Percentiles rank a stretch among this genome's conserved stretches.
phyloP scores from a whole-genome alignment of 1,140 invertebrate species.

The Drosophila kanapiae region DNA sequence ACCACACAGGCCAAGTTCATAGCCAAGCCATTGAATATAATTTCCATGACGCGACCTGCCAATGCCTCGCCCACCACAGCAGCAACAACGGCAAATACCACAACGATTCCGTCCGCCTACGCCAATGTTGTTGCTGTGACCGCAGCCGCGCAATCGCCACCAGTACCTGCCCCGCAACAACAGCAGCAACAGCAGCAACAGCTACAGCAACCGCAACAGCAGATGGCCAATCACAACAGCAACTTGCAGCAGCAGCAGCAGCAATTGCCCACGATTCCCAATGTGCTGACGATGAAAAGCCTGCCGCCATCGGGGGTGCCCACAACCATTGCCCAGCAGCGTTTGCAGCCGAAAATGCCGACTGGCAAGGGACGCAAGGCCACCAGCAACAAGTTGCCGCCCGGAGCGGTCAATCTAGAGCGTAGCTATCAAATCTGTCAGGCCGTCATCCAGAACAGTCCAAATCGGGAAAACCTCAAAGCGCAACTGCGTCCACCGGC shows the following conservation, averaged over 20 bases:
- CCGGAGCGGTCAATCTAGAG: constrained; percentile 95
- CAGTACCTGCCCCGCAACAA: constrained; percentile 38
- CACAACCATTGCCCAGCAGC: constrained; percentile 84
- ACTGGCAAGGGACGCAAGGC: constrained; percentile 86
- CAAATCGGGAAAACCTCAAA: constrained; percentile 94
- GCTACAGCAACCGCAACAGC: constrained; percentile 20
- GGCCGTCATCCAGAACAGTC: constrained; percentile 96
- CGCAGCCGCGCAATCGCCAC: constrained; percentile 40
- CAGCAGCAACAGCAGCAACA: constrained; percentile 37
- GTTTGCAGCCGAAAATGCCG: constrained; percentile 77
- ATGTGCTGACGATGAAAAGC: constrained; percentile 78
- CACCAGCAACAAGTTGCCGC: constrained; percentile 90
- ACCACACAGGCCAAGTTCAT: constrained; percentile 79
- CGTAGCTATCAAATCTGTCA: constrained; percentile 98
- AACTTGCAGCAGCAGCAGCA: constrained; percentile 39
- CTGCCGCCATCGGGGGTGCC: constrained; percentile 85
- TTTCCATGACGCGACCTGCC: constrained; percentile 72
- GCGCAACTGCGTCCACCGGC: constrained; percentile 93
- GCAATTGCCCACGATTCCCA: constrained; percentile 41
- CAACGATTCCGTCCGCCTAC: constrained; percentile 77
- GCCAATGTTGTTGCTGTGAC: constrained; percentile 68
- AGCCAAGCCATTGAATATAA: constrained; percentile 78
- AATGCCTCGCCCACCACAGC: constrained; percentile 66
- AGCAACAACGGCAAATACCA: constrained; percentile 50
- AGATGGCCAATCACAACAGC: constrained; percentile 46